phyloP scores from a whole-genome alignment of 2,888 invertebrate species.

The Oxystoma pomonae region DNA sequence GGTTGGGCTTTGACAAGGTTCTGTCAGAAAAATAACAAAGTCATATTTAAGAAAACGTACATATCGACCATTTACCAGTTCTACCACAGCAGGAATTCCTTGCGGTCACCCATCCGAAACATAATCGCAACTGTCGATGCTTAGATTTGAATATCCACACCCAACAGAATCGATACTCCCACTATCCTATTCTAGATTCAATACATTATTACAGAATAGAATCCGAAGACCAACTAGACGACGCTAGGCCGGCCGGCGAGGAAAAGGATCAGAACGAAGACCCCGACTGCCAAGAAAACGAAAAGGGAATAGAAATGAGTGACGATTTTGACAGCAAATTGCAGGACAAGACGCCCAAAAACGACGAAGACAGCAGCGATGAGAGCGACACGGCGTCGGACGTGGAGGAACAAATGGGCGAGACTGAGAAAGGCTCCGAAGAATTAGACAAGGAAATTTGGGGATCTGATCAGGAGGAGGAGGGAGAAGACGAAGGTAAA shows the following conservation, averaged over 20 bases:
- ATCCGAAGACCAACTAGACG: constrained; percentile 90
- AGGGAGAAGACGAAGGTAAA: constrained; percentile 55
- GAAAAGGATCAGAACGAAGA: constrained; percentile 64
- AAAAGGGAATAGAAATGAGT: constrained; percentile 92
- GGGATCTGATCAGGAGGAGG: constrained; percentile 79
- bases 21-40: too few relatives aligned
- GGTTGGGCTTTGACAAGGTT: too few relatives aligned
- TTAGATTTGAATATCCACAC: too few relatives aligned
- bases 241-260: constrained; percentile 77
- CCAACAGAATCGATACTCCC: too few relatives aligned
- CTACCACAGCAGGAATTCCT: too few relatives aligned
- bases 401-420: constrained; percentile 94
- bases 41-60: too few relatives aligned
- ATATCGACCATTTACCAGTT: too few relatives aligned
- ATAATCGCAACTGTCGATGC: too few relatives aligned
- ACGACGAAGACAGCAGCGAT: constrained; percentile 61
- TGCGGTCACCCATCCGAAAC: too few relatives aligned
- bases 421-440: constrained; percentile 82
- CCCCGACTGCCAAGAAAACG: constrained; percentile 79
- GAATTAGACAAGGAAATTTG: constrained; percentile 76
- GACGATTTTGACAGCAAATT: constrained; percentile 91
- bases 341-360: constrained; percentile 47
- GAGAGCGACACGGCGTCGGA: constrained; percentile 70
- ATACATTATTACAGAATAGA: constrained; percentile 63
- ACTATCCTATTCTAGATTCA: too few relatives aligned